Conservation (phyloP, 2,797 vertebrate genomes). For the Bradypodion pumilum region DNA sequence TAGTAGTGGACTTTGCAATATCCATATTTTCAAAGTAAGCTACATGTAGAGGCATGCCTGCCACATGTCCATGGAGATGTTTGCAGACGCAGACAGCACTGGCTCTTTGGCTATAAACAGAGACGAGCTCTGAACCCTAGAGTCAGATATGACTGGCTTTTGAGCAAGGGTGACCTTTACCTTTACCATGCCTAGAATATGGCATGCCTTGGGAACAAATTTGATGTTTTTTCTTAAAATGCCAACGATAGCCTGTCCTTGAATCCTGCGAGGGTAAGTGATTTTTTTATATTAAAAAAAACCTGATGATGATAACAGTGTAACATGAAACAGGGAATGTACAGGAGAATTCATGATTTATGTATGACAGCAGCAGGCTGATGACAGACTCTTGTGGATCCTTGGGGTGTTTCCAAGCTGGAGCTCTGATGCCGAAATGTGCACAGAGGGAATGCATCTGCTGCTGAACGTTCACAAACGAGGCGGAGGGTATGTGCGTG, state of each 20-base stretch:
- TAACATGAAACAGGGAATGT: slow-evolving; percentile 13
- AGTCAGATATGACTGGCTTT: no score
- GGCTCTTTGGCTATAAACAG: no score
- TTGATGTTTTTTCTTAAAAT: slow-evolving; percentile 6
- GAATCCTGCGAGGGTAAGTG: neutral
- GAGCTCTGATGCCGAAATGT: slow-evolving; percentile 19
- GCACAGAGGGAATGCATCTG: neutral
- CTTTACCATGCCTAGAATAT: no score
- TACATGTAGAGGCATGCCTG: no score
- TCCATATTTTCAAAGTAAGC: no score
- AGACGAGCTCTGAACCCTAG: no score
- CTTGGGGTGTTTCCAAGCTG: neutral
- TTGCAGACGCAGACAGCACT: no score
- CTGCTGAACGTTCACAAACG: slow-evolving; percentile 17
- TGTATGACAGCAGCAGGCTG: slow-evolving; percentile 20
- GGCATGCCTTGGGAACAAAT: slow-evolving; percentile 14
- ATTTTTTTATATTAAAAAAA: slow-evolving; percentile 32
- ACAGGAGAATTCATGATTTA: neutral
- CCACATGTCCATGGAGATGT: no score
- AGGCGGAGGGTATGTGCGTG: neutral
- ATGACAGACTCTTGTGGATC: neutral
- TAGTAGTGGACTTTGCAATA: slow-evolving; percentile 6
- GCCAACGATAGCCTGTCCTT: slow-evolving; percentile 6
- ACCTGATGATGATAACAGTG: neutral
- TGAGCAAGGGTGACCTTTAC: no score